Conservation (phyloP, 2,113 vertebrate species). For the Poecilia latipinna region DNA sequence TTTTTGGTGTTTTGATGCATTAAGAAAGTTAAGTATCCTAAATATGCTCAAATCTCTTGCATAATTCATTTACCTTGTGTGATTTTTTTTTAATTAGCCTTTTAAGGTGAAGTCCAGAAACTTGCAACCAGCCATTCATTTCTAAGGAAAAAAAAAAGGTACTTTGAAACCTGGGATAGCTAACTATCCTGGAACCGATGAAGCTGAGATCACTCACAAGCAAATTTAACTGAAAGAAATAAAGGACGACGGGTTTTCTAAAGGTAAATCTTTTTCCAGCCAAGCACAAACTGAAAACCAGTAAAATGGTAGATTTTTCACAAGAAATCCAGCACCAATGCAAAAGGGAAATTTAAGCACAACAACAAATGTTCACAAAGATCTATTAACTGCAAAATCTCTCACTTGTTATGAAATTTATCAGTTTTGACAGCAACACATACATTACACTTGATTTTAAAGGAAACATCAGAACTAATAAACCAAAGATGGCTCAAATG, state of each 20-base stretch:
- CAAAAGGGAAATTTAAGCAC: neutral
- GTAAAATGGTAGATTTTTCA: neutral
- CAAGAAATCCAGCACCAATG: neutral
- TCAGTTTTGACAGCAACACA: too few species aligned
- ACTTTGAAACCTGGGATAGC: neutral
- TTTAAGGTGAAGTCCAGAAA: neutral
- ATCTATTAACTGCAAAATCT: neutral
- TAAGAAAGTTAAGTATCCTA: too few species aligned
- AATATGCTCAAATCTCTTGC: too few species aligned
- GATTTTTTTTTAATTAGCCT: too few species aligned
- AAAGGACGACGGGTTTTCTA: neutral
- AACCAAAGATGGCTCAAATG: neutral
- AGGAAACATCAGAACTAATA: neutral
- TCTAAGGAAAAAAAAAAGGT: neutral
- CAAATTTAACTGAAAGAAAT: neutral
- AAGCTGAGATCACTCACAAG: neutral
- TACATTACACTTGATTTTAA: neutral
- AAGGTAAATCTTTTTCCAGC: neutral
- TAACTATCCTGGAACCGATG: neutral
- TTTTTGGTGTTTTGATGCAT: too few species aligned
- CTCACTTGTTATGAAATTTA: too few species aligned
- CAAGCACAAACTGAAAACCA: neutral
- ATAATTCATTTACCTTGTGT: too few species aligned
- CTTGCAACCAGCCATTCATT: neutral
- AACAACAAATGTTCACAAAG: neutral